Evolutionary conservation across 2,888 invertebrate genomes (phyloP).

Genomic region (Coenonympha glycerion): DNA sequence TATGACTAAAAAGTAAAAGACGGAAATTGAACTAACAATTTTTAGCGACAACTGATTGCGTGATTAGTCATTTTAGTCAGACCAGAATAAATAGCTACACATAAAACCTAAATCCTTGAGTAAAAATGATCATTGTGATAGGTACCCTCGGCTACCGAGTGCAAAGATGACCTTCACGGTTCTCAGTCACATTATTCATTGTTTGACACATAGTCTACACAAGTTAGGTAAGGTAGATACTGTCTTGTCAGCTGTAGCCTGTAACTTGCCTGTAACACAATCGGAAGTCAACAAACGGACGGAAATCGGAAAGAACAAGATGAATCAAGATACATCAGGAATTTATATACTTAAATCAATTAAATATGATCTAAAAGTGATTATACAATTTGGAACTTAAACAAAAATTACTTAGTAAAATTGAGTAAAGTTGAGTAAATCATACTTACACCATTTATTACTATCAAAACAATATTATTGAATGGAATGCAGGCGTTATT

Average conservation of each 20-base stretch:
- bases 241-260: too few species aligned
- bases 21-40: slow-evolving; percentile 25
- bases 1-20: slow-evolving; percentile 22
- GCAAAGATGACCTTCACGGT: slow-evolving; percentile 31
- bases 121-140: slow-evolving; percentile 23
- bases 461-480: too few species aligned
- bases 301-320: too few species aligned
- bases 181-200: slow-evolving; percentile 24
- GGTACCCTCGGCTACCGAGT: slow-evolving; percentile 11
- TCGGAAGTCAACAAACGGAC: neutral
- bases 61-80: slow-evolving; percentile 21
- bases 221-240: too few species aligned
- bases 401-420: too few species aligned
- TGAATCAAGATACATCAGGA: neutral
- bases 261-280: neutral
- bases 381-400: too few species aligned
- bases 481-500: too few species aligned
- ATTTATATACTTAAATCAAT: neutral
- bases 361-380: too few species aligned
- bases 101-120: slow-evolving; percentile 23
- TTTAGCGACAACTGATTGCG: neutral
- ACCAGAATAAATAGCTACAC: slow-evolving; percentile 6
- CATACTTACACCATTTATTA: too few species aligned
- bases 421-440: too few species aligned
- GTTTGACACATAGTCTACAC: slow-evolving; percentile 14